Conservation (phyloP, 1,140 invertebrate species). For the Triops cancriformis region DNA sequence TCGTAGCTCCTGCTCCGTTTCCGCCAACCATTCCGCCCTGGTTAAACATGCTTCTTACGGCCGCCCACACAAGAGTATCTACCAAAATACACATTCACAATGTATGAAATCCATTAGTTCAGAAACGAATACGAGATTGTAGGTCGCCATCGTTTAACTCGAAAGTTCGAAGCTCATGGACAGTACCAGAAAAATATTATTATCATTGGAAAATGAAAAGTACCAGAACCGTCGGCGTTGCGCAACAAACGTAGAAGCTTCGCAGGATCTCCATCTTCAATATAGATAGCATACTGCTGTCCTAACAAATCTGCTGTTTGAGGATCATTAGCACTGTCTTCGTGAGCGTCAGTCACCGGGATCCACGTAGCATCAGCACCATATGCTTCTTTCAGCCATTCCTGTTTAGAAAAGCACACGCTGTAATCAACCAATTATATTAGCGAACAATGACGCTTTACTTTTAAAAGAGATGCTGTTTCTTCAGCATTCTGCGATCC, state of each 20-base stretch:
- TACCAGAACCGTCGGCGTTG: slow-evolving; percentile 25
- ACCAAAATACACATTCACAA: not conserved
- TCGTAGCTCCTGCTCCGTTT: slow-evolving; percentile 25
- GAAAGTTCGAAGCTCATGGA: no score
- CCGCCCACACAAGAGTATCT: slow-evolving; percentile 27
- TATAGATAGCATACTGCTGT: slow-evolving; percentile 25
- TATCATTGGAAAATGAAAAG: not conserved
- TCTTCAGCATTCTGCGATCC: slow-evolving; percentile 18
- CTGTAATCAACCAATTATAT: not conserved
- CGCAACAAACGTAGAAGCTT: slow-evolving; percentile 19
- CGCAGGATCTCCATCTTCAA: slow-evolving; percentile 25
- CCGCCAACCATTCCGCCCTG: slow-evolving; percentile 24
- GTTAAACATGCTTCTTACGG: slow-evolving; percentile 22
- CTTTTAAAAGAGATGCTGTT: slow-evolving; percentile 1
- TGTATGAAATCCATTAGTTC: not conserved
- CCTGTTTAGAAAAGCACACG: not conserved
- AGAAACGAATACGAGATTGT: not conserved
- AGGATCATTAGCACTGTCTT: slow-evolving; percentile 26
- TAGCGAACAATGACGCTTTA: not conserved
- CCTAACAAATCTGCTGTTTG: slow-evolving; percentile 18
- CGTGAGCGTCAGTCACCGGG: slow-evolving; percentile 16
- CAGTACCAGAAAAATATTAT: not conserved
- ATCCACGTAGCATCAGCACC: slow-evolving; percentile 25
- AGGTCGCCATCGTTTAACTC: no score
- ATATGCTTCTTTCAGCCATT: not conserved